Conservation (phyloP, 2,797 vertebrate genomes). For the Scomberomorus guttatus region DNA sequence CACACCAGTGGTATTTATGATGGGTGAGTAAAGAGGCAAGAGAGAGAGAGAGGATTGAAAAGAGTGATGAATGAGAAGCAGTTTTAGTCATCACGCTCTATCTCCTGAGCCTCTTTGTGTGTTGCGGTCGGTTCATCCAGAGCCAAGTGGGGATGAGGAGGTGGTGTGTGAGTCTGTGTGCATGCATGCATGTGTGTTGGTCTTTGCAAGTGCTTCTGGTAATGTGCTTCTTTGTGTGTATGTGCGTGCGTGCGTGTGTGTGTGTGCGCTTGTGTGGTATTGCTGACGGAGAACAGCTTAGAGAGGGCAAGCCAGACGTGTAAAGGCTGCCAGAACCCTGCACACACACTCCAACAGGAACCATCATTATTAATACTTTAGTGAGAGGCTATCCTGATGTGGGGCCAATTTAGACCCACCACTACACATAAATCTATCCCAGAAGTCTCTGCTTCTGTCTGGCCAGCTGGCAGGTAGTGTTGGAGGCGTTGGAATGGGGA, state of each 20-base stretch:
- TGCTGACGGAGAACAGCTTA: conserved; percentile 83
- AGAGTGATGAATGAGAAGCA: conserved; percentile 75
- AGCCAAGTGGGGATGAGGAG: conserved; percentile 61
- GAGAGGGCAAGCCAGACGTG: conserved; percentile 76
- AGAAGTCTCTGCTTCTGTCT: conserved; percentile 79
- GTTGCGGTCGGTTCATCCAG: conserved; percentile 76
- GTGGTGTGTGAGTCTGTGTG: conserved; percentile 9
- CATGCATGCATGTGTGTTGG: conserved; percentile 12
- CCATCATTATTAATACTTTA: conserved; percentile 83
- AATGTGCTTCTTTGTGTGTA: conserved; percentile 49
- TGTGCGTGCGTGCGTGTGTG: conserved; percentile 18
- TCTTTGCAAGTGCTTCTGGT: conserved; percentile 56
- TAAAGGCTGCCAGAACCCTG: conserved; percentile 80
- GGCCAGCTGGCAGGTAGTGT: conserved; percentile 69
- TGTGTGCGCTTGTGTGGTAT: conserved; percentile 53
- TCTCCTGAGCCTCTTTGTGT: conserved; percentile 81
- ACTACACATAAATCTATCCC: conserved; percentile 84
- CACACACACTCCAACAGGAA: conserved; percentile 77
- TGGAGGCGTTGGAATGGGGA: conserved; percentile 66
- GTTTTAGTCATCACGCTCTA: conserved; percentile 83
- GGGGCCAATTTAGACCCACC: conserved; percentile 82
- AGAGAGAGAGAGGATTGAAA: conserved; percentile 28
- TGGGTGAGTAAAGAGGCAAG: conserved; percentile 47
- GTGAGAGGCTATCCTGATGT: conserved; percentile 82
- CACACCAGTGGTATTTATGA: conserved; percentile 67